Evolutionary conservation across 2,797 vertebrate genomes (phyloP).

Genomic region (Hippopotamyrus pictus): DNA sequence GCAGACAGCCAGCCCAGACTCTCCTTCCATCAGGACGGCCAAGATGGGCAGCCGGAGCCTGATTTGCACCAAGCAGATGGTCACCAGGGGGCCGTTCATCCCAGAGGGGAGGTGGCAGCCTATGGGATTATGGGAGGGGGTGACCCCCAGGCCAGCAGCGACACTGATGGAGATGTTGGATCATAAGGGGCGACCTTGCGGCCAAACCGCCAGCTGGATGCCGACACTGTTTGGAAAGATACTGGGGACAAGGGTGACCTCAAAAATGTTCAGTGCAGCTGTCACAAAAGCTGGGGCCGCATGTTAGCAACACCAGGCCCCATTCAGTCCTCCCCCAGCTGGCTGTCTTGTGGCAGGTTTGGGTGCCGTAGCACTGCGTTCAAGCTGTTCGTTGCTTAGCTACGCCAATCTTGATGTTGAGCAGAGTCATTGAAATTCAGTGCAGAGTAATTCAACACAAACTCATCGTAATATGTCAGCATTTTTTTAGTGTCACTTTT

Average conservation of each 20-base stretch:
- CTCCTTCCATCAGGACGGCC: constrained; percentile 18
- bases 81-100: constrained; percentile 22
- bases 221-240: constrained; percentile 22
- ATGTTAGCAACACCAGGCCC: constrained; percentile 27
- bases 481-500: not conserved
- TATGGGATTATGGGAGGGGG: constrained; percentile 8
- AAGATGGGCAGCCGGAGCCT: constrained; percentile 11
- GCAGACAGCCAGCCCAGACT: constrained; percentile 48
- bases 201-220: constrained; percentile 22
- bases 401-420: constrained; percentile 5
- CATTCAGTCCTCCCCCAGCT: constrained; percentile 22
- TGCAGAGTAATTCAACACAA: not conserved
- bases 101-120: constrained; percentile 25
- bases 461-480: not conserved
- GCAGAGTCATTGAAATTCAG: not conserved
- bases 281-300: constrained; percentile 28
- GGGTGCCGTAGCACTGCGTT: not conserved
- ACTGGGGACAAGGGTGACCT: constrained; percentile 23
- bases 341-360: not conserved
- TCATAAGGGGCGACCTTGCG: not conserved
- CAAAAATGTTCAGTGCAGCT: constrained; percentile 23
- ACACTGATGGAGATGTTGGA: constrained; percentile 27
- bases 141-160: constrained; percentile 28
- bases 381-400: constrained; percentile 22
- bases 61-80: constrained; percentile 11